These are phyloP conservation scores for Gastrophysa polygoni DNA, from an alignment of 2,888 invertebrate species.

Conservation along the genomic window DNA sequence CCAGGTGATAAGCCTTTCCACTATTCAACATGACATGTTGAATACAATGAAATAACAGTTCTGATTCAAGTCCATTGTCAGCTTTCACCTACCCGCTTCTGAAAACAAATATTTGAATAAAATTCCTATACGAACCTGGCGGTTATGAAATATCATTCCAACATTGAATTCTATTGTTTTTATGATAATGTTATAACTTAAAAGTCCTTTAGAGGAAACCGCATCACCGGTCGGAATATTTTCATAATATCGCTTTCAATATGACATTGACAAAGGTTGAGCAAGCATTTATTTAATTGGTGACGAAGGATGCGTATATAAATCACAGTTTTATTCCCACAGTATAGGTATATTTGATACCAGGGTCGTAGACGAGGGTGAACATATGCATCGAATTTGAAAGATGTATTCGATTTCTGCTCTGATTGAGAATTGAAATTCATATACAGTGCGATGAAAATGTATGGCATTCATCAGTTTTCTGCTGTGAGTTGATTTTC, in stretches of 20 bases:
- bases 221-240: conserved; percentile 45
- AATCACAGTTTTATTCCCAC: conserved; percentile 47
- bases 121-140: conserved; percentile 1
- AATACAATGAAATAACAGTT: too few relatives aligned
- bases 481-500: too few relatives aligned
- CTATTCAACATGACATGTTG: too few relatives aligned
- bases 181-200: conserved; percentile 47
- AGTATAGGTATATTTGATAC: conserved; percentile 31
- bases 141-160: conserved; percentile 44
- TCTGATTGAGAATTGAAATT: too few relatives aligned
- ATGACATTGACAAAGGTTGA: conserved; percentile 51
- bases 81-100: conserved; percentile 23
- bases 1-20: too few relatives aligned
- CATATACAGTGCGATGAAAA: too few relatives aligned
- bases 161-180: conserved; percentile 49
- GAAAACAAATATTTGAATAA: conserved; percentile 12
- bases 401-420: too few relatives aligned
- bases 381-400: too few relatives aligned
- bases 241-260: conserved; percentile 41
- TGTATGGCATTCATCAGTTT: too few relatives aligned
- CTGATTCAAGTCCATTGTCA: background rate
- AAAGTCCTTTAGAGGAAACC: conserved; percentile 41
- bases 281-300: conserved; percentile 49
- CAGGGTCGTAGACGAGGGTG: conserved; percentile 8
- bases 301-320: conserved; percentile 41